Evolutionary conservation across 2,797 vertebrate genomes (phyloP).

Genomic region (Lagodon rhomboides): DNA sequence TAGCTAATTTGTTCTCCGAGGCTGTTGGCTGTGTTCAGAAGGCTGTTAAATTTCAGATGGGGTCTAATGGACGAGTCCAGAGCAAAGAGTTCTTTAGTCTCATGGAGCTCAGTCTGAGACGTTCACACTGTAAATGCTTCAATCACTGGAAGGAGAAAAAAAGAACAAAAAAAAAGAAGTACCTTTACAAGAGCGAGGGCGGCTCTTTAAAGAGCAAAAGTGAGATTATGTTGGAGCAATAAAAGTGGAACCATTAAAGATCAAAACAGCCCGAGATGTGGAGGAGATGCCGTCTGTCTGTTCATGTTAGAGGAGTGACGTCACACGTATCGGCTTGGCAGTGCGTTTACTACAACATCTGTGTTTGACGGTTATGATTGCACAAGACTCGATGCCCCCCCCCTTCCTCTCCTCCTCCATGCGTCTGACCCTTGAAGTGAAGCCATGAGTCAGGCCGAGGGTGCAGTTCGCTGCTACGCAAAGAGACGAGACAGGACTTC

Average conservation of each 20-base stretch:
- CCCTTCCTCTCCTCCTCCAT: background rate
- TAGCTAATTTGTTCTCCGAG: slow-evolving; percentile 58
- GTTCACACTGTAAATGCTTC: slow-evolving; percentile 17
- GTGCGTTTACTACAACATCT: slow-evolving; percentile 16
- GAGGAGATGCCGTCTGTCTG: background rate
- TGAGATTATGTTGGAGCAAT: slow-evolving; percentile 14
- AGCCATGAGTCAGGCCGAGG: slow-evolving; percentile 29
- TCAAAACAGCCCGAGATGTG: slow-evolving; percentile 17
- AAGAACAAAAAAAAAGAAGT: background rate
- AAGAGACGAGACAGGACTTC: slow-evolving; percentile 34
- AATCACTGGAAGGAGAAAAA: slow-evolving; percentile 13
- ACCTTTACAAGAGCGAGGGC: background rate
- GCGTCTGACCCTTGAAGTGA: slow-evolving; percentile 24
- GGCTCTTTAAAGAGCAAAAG: slow-evolving; percentile 11
- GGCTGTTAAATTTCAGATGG: slow-evolving; percentile 46
- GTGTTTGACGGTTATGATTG: slow-evolving; percentile 20
- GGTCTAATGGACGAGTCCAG: slow-evolving; percentile 28
- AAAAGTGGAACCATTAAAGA: slow-evolving; percentile 10
- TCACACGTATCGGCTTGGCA: slow-evolving; percentile 3
- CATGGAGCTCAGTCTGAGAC: slow-evolving; percentile 4
- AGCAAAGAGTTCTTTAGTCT: slow-evolving; percentile 27
- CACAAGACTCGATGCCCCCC: slow-evolving; percentile 20
- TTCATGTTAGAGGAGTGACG: slow-evolving; percentile 8
- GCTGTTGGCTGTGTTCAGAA: slow-evolving; percentile 38
- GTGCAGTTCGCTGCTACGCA: slow-evolving; percentile 27